Evolutionary conservation across 2,113 vertebrate genomes (phyloP).

Genomic region (Eptesicus fuscus): DNA sequence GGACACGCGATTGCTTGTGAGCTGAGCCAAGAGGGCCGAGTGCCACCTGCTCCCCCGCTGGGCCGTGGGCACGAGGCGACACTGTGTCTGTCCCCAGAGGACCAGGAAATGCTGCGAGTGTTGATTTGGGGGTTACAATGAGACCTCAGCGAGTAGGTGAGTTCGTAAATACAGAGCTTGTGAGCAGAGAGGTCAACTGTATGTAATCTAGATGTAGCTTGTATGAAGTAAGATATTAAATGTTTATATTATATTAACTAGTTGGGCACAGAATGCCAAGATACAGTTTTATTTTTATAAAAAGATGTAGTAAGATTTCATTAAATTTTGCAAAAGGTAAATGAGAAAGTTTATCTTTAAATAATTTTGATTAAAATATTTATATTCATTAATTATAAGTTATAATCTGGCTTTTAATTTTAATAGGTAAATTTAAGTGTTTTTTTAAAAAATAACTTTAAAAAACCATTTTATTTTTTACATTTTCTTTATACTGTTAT

Average conservation of each 20-base stretch:
- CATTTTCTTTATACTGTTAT: neutral
- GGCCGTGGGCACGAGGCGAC: fast-evolving
- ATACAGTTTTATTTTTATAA: neutral
- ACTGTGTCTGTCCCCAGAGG: neutral
- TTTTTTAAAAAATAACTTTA: neutral
- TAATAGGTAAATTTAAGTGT: neutral
- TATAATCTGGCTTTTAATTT: neutral
- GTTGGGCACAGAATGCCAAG: neutral
- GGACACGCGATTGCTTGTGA: fast-evolving
- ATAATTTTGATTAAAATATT: neutral
- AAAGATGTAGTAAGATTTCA: neutral
- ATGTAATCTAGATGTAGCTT: neutral
- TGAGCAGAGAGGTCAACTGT: neutral
- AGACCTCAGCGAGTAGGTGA: neutral
- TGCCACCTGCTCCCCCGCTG: neutral
- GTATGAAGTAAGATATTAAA: neutral
- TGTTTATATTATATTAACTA: neutral
- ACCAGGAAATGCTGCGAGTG: fast-evolving
- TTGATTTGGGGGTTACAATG: neutral
- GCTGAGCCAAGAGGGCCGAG: neutral
- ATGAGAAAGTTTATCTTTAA: neutral
- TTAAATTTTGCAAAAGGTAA: neutral
- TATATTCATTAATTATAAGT: neutral
- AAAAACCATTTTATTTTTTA: neutral
- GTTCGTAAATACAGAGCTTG: neutral